Evolutionary conservation across 2,797 vertebrate species (phyloP), one percentile per base, ranked within the genome.

Genomic region (Synanceia verrucosa): DNA sequence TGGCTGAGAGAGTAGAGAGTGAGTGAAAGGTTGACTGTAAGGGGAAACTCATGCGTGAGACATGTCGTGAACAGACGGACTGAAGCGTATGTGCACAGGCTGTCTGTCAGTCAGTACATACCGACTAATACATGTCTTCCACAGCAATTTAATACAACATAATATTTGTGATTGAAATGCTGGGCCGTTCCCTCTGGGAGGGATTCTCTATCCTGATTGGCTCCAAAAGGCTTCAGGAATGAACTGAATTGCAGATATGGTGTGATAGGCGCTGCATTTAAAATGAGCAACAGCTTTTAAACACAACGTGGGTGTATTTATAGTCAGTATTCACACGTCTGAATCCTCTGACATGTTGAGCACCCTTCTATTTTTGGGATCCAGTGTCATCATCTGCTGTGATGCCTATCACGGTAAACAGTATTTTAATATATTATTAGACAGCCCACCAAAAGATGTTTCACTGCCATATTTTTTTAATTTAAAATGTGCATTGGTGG

Each of bases 11-110:
- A 67, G 59, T 39, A 68, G 69, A 79, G 71, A 48, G 60, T 9
- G 79, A 83, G 60, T 67, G 67, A 78, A 76, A 87, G 86, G 78
- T 67, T 82, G 79, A 63, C 62, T 73, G 64, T 48, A 67, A 77
- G 48, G 51, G 47, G 59, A 73, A 65, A 61, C 72, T 70, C 47
- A 36, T 44, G 33, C 39, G 31, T 23, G 24, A 66, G 39, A 65
- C 34, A 26, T 39, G 28, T 29, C 34, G 44, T 53, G 9, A 70
- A 39, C 41, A 69, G 44, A 28, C 2, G 7, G 41, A 9, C 43
- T n/a, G n/a, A n/a, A n/a, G n/a, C n/a, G n/a, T n/a, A n/a, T n/a
- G n/a, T n/a, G n/a, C 16, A 18, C 12, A 4, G 13, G 61, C 5
- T 21, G 39, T 66, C 33, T 29, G 16, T 65, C 44, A 53, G 23